A percentile compares a stretch with the other conserved stretches of the same genome.
phyloP scores from a whole-genome alignment of 2,113 vertebrate species.

The Orthonyx spaldingii region DNA sequence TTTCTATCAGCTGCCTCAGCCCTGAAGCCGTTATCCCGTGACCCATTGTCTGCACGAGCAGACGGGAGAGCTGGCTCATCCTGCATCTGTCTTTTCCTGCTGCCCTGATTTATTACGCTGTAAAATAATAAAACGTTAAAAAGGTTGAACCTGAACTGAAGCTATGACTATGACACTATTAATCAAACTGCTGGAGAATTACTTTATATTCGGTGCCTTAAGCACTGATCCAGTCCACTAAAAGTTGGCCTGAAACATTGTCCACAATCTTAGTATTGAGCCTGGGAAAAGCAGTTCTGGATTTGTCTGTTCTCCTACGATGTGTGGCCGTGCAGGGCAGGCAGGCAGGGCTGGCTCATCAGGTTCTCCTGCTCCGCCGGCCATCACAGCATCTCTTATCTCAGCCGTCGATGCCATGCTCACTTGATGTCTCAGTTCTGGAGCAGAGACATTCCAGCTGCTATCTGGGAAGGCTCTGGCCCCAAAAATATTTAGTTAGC shows the following conservation, averaged over 20 bases:
- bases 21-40: neutral
- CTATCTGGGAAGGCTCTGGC: slow-evolving; percentile 60
- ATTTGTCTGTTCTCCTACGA: neutral
- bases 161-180: slow-evolving; percentile 58
- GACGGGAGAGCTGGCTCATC: neutral
- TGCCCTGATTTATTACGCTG: slow-evolving; percentile 63
- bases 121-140: slow-evolving; percentile 71
- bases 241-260: slow-evolving; percentile 40
- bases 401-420: slow-evolving; percentile 26
- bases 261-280: neutral
- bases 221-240: slow-evolving; percentile 27
- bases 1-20: neutral
- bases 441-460: slow-evolving; percentile 50
- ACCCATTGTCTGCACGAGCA: slow-evolving; percentile 2
- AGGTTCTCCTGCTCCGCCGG: neutral
- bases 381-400: neutral
- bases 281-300: neutral
- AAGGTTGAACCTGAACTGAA: slow-evolving; percentile 69
- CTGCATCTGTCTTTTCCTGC: slow-evolving; percentile 40
- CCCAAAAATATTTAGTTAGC: slow-evolving; percentile 95
- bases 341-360: neutral
- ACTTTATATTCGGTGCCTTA: slow-evolving; percentile 34
- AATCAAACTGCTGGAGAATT: slow-evolving; percentile 67
- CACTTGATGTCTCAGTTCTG: slow-evolving; percentile 80
- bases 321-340: neutral